These are phyloP conservation scores for Triplophysa dalaica DNA, from an alignment of 2,113 vertebrate species.

Conservation along the genomic window DNA sequence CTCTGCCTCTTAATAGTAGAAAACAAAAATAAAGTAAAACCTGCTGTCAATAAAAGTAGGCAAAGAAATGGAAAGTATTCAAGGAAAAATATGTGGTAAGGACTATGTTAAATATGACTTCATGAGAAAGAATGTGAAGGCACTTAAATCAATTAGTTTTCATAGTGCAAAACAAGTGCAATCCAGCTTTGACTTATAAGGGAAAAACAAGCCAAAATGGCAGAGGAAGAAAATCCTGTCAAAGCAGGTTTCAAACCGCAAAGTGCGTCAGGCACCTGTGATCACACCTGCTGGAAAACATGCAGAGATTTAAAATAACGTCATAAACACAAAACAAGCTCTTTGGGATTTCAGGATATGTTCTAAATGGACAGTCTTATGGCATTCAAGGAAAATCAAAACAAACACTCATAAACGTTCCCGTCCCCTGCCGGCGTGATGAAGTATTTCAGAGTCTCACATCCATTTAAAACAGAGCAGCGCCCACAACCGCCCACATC, in stretches of 20 bases:
- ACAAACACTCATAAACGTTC: slow-evolving; percentile 24
- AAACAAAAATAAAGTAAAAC: slow-evolving; percentile 48
- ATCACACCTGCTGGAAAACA: slow-evolving; percentile 32
- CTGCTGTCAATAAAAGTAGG: slow-evolving; percentile 31
- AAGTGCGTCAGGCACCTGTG: slow-evolving; percentile 46
- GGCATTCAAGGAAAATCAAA: slow-evolving; percentile 34
- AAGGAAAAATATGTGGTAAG: slow-evolving; percentile 2
- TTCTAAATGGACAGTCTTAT: slow-evolving; percentile 31
- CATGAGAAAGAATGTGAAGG: slow-evolving; percentile 52
- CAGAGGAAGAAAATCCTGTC: slow-evolving; percentile 33
- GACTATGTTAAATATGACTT: slow-evolving; percentile 48
- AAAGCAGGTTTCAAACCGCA: slow-evolving; percentile 18
- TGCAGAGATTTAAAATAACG: not conserved
- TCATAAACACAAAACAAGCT: slow-evolving; percentile 18
- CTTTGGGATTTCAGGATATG: slow-evolving; percentile 34
- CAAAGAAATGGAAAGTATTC: slow-evolving; percentile 27
- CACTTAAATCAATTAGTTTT: slow-evolving; percentile 58
- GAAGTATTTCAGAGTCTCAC: slow-evolving; percentile 15
- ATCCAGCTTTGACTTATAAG: slow-evolving; percentile 48
- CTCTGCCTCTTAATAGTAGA: slow-evolving; percentile 49
- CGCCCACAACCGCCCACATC: not conserved
- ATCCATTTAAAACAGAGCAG: slow-evolving; percentile 35
- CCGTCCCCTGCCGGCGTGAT: not conserved
- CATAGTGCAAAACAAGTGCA: slow-evolving; percentile 55
- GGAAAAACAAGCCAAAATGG: slow-evolving; percentile 34